Conservation (phyloP, 2,888 invertebrate species). For the Conomelus anceps region DNA sequence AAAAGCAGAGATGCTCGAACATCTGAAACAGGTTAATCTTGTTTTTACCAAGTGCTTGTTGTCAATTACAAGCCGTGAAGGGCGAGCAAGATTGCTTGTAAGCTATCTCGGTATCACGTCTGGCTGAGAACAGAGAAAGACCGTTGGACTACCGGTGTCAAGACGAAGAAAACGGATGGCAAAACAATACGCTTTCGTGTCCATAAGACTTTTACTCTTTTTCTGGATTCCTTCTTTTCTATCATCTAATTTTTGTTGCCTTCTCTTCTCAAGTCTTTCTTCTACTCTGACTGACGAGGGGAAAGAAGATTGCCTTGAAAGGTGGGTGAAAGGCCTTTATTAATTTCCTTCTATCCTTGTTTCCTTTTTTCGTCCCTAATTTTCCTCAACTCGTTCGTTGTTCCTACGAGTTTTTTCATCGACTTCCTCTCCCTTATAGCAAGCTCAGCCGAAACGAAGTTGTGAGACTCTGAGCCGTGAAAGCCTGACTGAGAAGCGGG, state of each 20-base stretch:
- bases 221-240: background rate
- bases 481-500: background rate
- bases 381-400: background rate
- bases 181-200: background rate
- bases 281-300: too few species aligned
- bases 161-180: background rate
- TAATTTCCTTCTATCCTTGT: background rate
- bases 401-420: background rate
- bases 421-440: background rate
- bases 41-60: background rate
- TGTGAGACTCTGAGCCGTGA: background rate
- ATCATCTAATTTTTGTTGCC: background rate
- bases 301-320: background rate
- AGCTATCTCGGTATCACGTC: background rate
- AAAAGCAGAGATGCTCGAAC: background rate
- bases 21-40: background rate
- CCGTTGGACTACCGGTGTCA: background rate
- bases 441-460: background rate
- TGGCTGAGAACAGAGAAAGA: background rate
- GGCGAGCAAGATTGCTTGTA: background rate
- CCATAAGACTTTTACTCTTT: background rate
- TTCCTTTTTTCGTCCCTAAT: background rate
- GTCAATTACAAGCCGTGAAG: background rate
- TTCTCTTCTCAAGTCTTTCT: background rate
- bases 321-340: background rate